A percentile compares a stretch with the other conserved stretches of the same genome.
Evolutionary conservation across 92 coral and sea anemone species (phyloP).

Genomic region (Heliopora coerulea): DNA sequence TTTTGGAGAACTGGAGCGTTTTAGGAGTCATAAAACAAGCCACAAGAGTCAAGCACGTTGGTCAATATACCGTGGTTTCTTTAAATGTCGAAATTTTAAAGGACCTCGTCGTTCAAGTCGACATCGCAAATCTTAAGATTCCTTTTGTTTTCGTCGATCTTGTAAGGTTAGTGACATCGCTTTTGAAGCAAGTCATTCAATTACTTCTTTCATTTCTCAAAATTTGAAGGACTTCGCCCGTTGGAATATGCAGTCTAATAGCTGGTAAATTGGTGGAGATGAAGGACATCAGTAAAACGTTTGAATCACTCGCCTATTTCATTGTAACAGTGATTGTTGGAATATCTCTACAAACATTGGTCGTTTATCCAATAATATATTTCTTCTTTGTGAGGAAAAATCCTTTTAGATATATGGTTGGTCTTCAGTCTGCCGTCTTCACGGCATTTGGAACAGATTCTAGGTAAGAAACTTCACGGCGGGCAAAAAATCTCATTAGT

Average conservation of each 20-base stretch:
- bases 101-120: too few relatives aligned
- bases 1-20: too few relatives aligned
- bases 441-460: conserved; percentile 85
- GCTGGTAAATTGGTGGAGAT: conserved; percentile 72
- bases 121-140: too few relatives aligned
- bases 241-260: conserved; percentile 77
- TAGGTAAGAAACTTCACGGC: conserved; percentile 57
- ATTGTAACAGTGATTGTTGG: conserved; percentile 71
- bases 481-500: too few relatives aligned
- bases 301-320: conserved; percentile 60
- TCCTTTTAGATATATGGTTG: conserved; percentile 62
- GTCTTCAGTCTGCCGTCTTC: conserved; percentile 65
- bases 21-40: too few relatives aligned
- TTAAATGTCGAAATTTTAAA: too few relatives aligned
- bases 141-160: neutral
- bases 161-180: neutral
- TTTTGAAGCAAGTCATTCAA: too few relatives aligned
- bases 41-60: too few relatives aligned
- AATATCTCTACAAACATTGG: conserved; percentile 59
- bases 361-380: conserved; percentile 69
- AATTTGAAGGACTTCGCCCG: conserved; percentile 58
- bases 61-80: too few relatives aligned
- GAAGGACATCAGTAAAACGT: conserved; percentile 64
- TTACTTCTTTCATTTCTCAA: too few relatives aligned
- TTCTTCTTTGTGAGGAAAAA: conserved; percentile 61